Evolutionary conservation across 2,797 vertebrate species (phyloP).

Genomic region (Malurus leucopterus): DNA sequence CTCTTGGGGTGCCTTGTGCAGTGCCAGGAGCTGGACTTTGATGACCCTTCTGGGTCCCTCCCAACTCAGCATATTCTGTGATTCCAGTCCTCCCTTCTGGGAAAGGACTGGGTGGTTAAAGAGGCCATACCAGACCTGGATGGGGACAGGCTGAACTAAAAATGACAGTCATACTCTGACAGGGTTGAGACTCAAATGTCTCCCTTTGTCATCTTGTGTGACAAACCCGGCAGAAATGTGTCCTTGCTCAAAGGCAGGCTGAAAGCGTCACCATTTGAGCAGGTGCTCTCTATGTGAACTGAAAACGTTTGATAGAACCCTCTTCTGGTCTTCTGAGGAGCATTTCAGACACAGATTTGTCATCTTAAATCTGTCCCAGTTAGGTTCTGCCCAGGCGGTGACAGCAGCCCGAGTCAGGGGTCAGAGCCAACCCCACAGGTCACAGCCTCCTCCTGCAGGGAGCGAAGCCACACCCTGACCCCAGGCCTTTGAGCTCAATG

Average conservation of each 20-base stretch:
- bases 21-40: background rate
- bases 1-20: no score
- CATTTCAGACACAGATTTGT: background rate
- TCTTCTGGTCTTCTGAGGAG: background rate
- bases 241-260: background rate
- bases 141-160: background rate
- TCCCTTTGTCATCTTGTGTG: background rate
- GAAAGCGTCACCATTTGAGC: background rate
- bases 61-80: background rate
- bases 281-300: background rate
- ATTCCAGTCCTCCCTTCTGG: background rate
- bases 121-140: background rate
- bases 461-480: background rate
- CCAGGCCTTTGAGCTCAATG: background rate
- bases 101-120: background rate
- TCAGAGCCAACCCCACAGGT: accelerated
- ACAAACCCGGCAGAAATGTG: background rate
- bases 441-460: background rate
- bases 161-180: background rate
- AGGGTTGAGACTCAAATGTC: background rate
- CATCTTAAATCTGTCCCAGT: background rate
- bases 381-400: background rate
- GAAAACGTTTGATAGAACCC: background rate
- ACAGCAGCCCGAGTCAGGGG: accelerated
- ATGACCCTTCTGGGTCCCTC: background rate